A percentile compares a stretch with the other conserved stretches of the same genome.
Evolutionary conservation across 1,140 invertebrate species (phyloP).

Genomic region (Pseudomyrmex sp.): DNA sequence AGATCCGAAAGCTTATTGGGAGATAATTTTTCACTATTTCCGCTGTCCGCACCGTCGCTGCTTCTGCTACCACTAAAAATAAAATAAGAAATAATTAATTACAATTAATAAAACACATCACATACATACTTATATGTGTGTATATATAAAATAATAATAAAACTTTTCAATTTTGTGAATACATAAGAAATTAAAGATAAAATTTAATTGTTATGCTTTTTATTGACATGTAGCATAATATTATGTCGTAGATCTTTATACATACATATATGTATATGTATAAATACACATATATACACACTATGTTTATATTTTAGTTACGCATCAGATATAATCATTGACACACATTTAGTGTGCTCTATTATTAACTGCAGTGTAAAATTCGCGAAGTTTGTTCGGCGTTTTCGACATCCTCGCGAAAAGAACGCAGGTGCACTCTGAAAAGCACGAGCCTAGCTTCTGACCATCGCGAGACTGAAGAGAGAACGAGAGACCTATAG

Average conservation of each 20-base stretch:
- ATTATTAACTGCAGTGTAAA: conserved; percentile 46
- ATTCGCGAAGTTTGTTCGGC: conserved; percentile 50
- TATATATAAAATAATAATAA: too few species aligned
- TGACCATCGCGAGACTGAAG: conserved; percentile 64
- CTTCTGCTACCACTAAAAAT: conserved; percentile 82
- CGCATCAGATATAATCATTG: background rate
- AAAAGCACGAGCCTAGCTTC: conserved; percentile 54
- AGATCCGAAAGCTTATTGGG: conserved; percentile 82
- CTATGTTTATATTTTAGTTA: conserved; percentile 29
- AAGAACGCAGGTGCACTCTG: conserved; percentile 31
- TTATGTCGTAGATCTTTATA: background rate
- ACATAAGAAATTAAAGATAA: background rate
- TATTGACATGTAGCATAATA: background rate
- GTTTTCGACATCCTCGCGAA: conserved; percentile 2
- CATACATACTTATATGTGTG: too few species aligned
- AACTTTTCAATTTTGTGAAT: background rate
- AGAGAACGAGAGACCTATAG: conserved; percentile 53
- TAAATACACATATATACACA: too few species aligned
- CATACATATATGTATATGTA: too few species aligned
- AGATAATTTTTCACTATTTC: conserved; percentile 82
- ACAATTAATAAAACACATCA: too few species aligned
- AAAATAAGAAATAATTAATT: conserved; percentile 22
- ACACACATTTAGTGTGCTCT: conserved; percentile 19
- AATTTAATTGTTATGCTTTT: background rate
- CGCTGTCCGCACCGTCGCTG: conserved; percentile 83